These are phyloP conservation scores for Leptopilina drosophilae DNA, from an alignment of 2,888 invertebrate species.

Conservation along the genomic window DNA sequence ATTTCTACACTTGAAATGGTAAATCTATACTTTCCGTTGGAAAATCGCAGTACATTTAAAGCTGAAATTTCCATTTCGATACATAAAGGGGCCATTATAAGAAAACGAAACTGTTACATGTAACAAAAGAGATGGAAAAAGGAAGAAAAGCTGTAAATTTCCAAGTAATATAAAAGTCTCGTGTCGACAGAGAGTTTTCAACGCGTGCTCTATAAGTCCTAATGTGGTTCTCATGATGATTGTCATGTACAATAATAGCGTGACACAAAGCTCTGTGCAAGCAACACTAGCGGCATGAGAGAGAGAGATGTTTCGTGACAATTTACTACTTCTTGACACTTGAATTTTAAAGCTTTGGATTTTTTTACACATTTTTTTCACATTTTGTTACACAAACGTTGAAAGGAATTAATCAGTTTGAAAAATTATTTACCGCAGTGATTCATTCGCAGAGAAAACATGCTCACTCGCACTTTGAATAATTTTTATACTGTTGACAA, in stretches of 20 bases:
- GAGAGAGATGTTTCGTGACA: slow-evolving; percentile 12
- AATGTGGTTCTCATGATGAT: slow-evolving; percentile 6
- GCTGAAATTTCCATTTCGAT: slow-evolving; percentile 8
- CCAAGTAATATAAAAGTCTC: too few species aligned
- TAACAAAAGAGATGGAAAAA: too few species aligned
- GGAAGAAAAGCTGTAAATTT: too few species aligned
- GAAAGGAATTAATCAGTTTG: neutral
- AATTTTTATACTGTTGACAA: too few species aligned
- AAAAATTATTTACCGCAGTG: too few species aligned
- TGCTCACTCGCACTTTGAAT: too few species aligned
- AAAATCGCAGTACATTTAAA: slow-evolving; percentile 24
- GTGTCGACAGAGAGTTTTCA: neutral
- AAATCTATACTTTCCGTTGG: neutral
- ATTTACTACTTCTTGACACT: slow-evolving; percentile 27
- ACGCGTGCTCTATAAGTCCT: neutral
- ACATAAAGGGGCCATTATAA: neutral
- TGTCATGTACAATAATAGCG: slow-evolving; percentile 25
- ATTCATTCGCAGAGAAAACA: too few species aligned
- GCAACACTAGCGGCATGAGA: neutral
- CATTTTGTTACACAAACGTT: neutral
- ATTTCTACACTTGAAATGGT: neutral
- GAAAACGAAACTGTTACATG: neutral
- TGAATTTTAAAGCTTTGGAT: neutral
- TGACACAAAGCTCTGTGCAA: slow-evolving; percentile 16
- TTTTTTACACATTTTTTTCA: neutral